Evolutionary conservation across 1,140 invertebrate genomes (phyloP), one percentile per base, ranked within the genome.

Genomic region (Bilobella aurantiaca): DNA sequence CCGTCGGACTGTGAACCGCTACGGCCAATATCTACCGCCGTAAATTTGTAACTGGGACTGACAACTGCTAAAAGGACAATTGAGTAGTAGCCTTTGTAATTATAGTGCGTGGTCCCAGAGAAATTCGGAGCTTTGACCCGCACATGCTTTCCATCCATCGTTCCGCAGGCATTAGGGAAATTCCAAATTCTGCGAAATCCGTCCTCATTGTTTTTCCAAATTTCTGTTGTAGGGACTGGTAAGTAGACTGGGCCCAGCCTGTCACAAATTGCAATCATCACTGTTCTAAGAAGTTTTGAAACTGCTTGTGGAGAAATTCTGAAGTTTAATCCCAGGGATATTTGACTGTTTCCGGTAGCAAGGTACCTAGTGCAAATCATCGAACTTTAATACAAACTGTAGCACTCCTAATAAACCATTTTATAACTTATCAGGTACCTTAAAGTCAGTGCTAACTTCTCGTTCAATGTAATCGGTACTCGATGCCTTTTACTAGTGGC

Each of bases 91-190:
- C 75, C 73, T 46, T 74, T 77, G 53, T 77, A 75, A 62, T 77
- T 78, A 27, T 67, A 73, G 63, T 62, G 77, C n/a, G 31, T n/a
- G 14, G 68, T 46, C 21, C 75, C 73, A 28, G 69, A 65, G 12
- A 64, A 65, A 8, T n/a, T 2, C 8, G 74, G 73, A 18, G 23
- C 28, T 32, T 32, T 21, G 25, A 77, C 73, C 5, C 61, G 28
- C 16, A 77, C 32, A 53, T 77, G 76, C 56, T 76, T 77, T 3
- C 75, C 73, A 66, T 77, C 75, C 12, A 77, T 59, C 18, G 72
- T 71, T 8, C 72, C 76, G 27, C 72, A 18, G 53, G 72, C 75
- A 63, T 75, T 71, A 8, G 74, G 73, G 67, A 47, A 75, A 37
- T 66, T 62, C 65, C 65, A 66, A 37, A 47, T 49, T 8, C 2